Evolutionary conservation across 2,797 vertebrate genomes (phyloP), one percentile per base, ranked within the genome.

Genomic region (Craterocephalus amniculus): DNA sequence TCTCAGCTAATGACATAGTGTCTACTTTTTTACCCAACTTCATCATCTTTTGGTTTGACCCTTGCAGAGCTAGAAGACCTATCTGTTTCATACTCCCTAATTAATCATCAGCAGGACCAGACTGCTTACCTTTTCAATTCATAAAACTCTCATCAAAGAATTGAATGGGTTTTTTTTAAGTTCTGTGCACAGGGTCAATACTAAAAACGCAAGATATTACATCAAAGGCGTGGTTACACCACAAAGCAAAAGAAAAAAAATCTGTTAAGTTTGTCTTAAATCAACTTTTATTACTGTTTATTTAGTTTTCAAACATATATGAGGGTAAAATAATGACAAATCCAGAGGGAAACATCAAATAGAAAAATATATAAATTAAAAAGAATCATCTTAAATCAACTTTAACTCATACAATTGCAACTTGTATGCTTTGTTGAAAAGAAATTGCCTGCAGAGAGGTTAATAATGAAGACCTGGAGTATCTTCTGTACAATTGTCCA

Each of bases 101-200:
- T 76, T 68, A 67, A 49, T 31, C 56, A 18, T 72, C 48, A 57
- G 29, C 58, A 26, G 65, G 5, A 73, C 40, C 35, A 45, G 13
- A 20, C 63, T 16, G 27, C n/a, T 67, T 66, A 73, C 60, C 63
- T 66, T 66, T 26, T 45, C 59, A 51, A 34, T 57, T 59, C 18
- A 34, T 59, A 67, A 49, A 57, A 70, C 58, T 54, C 36, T 24
- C 14, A 22, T 40, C 49, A 70, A 80, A 69, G 76, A 65, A 83
- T 58, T 67, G 52, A 43, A 65, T 74, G 51, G 75, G 38, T 34
- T 38, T 12, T 56, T 34, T 52, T 59, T 43, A 64, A 36, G 61
- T 31, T 65, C 59, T 40, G 32, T 40, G 31, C n/a, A 4, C 38
- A 13, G 45, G n/a, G 35, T 59, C 26, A 40, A 36, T 22, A 27